Percentiles rank a stretch among this genome's conserved stretches.
These are phyloP conservation scores for Carduelis carduelis DNA, from an alignment of 2,797 vertebrate species.

Conservation along the genomic window DNA sequence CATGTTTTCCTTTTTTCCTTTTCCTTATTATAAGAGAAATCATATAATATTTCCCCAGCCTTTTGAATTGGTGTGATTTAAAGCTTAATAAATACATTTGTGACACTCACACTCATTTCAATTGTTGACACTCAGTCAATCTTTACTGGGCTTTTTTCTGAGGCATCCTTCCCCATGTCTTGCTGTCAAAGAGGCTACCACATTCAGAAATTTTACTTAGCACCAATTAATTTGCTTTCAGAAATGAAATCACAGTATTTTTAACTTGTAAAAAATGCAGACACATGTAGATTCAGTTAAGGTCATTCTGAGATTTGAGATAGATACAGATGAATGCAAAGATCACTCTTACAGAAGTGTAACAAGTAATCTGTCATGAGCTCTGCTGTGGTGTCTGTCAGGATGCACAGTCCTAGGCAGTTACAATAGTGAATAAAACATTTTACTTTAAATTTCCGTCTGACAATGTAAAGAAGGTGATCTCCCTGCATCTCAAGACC, in stretches of 20 bases:
- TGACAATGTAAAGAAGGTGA: background rate
- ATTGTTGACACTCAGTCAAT: accelerated
- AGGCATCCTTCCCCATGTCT: background rate
- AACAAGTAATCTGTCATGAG: background rate
- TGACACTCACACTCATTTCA: background rate
- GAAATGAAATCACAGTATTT: background rate
- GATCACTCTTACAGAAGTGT: background rate
- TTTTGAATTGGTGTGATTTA: background rate
- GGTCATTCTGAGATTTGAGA: background rate
- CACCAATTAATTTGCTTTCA: background rate
- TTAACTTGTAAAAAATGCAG: background rate
- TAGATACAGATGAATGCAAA: background rate
- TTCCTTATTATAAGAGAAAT: background rate
- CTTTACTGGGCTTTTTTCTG: background rate
- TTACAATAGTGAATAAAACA: background rate
- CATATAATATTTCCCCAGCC: background rate
- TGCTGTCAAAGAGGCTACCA: background rate
- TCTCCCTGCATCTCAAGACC: background rate
- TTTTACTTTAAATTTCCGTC: background rate
- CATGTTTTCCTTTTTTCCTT: background rate
- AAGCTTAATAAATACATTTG: background rate
- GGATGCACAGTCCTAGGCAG: background rate
- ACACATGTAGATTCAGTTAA: background rate
- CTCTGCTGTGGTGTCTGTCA: background rate
- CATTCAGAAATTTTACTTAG: background rate